A percentile compares a stretch with the other conserved stretches of the same genome.
Conservation (phyloP, 92 coral and sea anemone species). For the Heteractis magnifica region DNA sequence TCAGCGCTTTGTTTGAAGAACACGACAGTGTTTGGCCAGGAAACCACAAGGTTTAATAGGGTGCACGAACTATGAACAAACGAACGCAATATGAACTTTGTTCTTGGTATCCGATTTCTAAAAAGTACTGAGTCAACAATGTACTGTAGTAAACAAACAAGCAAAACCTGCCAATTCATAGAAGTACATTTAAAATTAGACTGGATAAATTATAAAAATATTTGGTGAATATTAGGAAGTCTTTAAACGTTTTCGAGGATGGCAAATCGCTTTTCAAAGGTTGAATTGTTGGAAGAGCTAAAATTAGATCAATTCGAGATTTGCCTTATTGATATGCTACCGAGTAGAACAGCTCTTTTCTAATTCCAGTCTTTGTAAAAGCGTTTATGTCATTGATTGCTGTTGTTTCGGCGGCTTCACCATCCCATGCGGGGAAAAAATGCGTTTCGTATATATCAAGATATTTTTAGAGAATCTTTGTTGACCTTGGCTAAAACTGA, state of each 20-base stretch:
- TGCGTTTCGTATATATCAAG: not conserved
- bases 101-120: not conserved
- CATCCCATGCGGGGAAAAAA: constrained; percentile 39
- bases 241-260: not conserved
- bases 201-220: constrained; percentile 12
- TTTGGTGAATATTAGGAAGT: not conserved
- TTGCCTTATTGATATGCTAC: not conserved
- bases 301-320: no score
- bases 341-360: not conserved
- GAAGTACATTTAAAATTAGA: not conserved
- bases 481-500: not conserved
- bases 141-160: not conserved
- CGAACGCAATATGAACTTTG: not conserved
- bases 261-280: not conserved
- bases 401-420: not conserved
- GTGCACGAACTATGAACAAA: not conserved
- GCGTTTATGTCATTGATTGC: not conserved
- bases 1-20: not conserved
- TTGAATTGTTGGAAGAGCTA: not conserved
- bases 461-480: not conserved
- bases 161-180: not conserved
- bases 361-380: not conserved
- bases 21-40: not conserved
- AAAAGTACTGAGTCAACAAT: not conserved
- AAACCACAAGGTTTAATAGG: not conserved